Percentiles rank a stretch among this genome's conserved stretches.
These are phyloP conservation scores for Zingel zingel DNA, from an alignment of 2,113 vertebrate species.

Conservation along the genomic window DNA sequence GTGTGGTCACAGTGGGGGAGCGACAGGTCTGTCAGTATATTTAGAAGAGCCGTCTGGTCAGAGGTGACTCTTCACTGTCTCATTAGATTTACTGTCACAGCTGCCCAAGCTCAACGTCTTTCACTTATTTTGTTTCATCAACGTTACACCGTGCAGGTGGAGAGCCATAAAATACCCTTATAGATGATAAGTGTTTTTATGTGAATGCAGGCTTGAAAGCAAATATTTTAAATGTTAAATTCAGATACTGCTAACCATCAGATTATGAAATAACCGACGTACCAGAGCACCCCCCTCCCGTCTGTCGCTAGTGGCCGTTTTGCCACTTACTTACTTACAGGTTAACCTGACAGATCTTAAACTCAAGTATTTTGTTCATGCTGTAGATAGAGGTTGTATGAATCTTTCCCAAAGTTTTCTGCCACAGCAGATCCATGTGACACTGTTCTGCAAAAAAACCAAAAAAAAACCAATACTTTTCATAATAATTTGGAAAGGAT, in stretches of 20 bases:
- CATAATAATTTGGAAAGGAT: not conserved
- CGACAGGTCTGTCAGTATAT: constrained; percentile 8
- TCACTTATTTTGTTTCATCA: no score
- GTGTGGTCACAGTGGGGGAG: not conserved
- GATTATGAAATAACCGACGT: no score
- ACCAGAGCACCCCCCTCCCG: no score
- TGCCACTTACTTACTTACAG: not conserved
- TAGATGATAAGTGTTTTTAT: no score
- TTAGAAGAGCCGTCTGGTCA: constrained; percentile 10
- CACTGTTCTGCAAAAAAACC: not conserved
- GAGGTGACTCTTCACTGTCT: constrained; percentile 17
- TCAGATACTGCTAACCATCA: not conserved
- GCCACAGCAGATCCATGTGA: not conserved
- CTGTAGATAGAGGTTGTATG: not conserved
- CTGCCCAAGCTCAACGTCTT: not conserved
- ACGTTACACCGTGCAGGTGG: not conserved
- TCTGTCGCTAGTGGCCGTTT: no score
- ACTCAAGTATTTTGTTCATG: no score
- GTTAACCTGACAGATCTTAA: not conserved
- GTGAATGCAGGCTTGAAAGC: no score
- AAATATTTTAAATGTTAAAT: not conserved
- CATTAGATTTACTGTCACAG: constrained; percentile 13
- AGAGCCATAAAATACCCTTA: not conserved
- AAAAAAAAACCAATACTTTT: not conserved
- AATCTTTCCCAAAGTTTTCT: not conserved